Percentiles rank a stretch among this genome's conserved stretches.
Evolutionary conservation across 2,797 vertebrate species (phyloP).

Genomic region (Philypnodon macrostomus): DNA sequence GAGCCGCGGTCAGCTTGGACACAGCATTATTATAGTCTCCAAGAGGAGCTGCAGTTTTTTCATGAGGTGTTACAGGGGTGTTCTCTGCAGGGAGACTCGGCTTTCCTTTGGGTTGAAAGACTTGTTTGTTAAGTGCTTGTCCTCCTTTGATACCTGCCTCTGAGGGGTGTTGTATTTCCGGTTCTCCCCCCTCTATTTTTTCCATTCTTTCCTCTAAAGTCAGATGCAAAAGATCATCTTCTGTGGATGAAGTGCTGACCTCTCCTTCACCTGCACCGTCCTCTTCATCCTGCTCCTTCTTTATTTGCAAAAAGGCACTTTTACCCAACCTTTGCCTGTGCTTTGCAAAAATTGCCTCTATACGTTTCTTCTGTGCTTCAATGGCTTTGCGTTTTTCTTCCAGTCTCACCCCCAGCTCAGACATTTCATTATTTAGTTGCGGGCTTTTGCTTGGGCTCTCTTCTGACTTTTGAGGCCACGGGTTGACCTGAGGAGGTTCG

Average conservation of each 20-base stretch:
- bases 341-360: slow-evolving; percentile 92
- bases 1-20: slow-evolving; percentile 85
- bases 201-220: slow-evolving; percentile 77
- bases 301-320: slow-evolving; percentile 87
- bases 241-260: slow-evolving; percentile 58
- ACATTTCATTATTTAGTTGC: slow-evolving; percentile 86
- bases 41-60: slow-evolving; percentile 75
- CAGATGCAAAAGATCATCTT: slow-evolving; percentile 64
- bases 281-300: slow-evolving; percentile 76
- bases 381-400: slow-evolving; percentile 91
- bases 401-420: slow-evolving; percentile 83
- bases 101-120: slow-evolving; percentile 71
- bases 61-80: slow-evolving; percentile 60
- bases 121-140: slow-evolving; percentile 56
- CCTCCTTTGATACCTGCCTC: slow-evolving; percentile 44
- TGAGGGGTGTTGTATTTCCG: slow-evolving; percentile 35
- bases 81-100: slow-evolving; percentile 42
- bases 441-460: slow-evolving; percentile 77
- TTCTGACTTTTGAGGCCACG: slow-evolving; percentile 72
- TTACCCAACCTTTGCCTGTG: slow-evolving; percentile 89
- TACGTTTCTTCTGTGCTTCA: slow-evolving; percentile 91
- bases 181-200: slow-evolving; percentile 67
- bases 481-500: slow-evolving; percentile 55
- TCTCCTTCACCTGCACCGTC: slow-evolving; percentile 37
- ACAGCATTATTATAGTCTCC: slow-evolving; percentile 91